Percentiles rank a stretch among this genome's conserved stretches.
phyloP scores from a whole-genome alignment of 2,888 invertebrate species.

The Argyresthia albistria region DNA sequence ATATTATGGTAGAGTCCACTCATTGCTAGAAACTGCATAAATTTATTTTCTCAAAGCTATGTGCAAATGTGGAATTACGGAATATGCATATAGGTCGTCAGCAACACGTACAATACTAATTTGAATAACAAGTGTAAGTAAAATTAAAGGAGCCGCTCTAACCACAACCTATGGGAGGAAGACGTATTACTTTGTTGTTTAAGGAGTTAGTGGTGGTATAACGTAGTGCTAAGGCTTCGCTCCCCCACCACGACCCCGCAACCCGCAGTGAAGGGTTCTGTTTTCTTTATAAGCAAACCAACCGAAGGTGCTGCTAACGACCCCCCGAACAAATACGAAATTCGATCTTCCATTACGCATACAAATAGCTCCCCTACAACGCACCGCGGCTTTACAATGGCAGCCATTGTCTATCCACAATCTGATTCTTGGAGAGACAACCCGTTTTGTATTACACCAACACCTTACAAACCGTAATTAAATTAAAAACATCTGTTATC shows the following conservation, averaged over 20 bases:
- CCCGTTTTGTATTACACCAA: neutral
- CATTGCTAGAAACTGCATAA: no score
- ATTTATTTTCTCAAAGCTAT: no score
- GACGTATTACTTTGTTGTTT: constrained; percentile 1
- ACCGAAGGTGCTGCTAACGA: constrained; percentile 66
- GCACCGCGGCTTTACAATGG: neutral
- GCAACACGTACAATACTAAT: no score
- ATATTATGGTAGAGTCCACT: no score
- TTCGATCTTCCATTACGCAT: constrained; percentile 69
- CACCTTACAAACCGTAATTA: neutral
- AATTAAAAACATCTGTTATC: constrained; percentile 1
- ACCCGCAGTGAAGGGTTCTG: constrained; percentile 53
- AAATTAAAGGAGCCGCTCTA: neutral
- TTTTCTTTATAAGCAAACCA: constrained; percentile 66
- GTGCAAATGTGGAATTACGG: no score
- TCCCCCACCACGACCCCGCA: constrained; percentile 13
- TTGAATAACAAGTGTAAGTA: no score
- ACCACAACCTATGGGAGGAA: neutral
- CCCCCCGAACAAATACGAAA: constrained; percentile 70
- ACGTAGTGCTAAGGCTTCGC: constrained; percentile 2
- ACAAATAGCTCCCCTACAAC: constrained; percentile 49
- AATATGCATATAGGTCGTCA: no score
- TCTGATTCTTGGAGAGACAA: neutral
- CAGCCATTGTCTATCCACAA: constrained; percentile 3
- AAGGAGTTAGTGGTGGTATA: neutral